These are phyloP conservation scores for Sebastes umbrosus DNA, from an alignment of 2,797 vertebrate species.

Conservation along the genomic window DNA sequence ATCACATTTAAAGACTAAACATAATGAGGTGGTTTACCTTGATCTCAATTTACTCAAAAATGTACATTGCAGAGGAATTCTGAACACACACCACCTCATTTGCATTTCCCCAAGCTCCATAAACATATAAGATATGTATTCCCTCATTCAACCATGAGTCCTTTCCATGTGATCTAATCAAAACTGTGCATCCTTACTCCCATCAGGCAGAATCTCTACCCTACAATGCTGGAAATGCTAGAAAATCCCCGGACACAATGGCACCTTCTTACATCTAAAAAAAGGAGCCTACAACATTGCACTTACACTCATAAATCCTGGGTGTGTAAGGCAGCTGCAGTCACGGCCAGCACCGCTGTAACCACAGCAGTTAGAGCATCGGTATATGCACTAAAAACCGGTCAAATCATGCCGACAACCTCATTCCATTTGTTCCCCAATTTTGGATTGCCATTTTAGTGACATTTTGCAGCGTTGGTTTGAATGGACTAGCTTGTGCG, in stretches of 20 bases:
- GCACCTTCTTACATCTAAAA: slow-evolving; percentile 1
- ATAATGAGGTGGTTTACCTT: background rate
- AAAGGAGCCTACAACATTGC: background rate
- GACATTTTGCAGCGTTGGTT: too few relatives aligned
- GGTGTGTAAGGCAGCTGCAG: slow-evolving; percentile 61
- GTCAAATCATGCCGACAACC: background rate
- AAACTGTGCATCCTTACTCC: background rate
- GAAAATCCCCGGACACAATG: slow-evolving; percentile 7
- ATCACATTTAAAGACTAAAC: background rate
- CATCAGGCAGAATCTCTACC: background rate
- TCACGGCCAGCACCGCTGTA: background rate
- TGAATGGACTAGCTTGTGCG: too few relatives aligned
- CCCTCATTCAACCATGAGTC: background rate
- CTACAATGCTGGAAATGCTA: background rate
- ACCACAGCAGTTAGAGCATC: background rate
- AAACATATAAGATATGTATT: background rate
- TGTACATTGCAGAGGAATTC: background rate
- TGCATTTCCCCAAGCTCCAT: background rate
- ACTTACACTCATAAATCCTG: background rate
- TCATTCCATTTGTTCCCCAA: too few relatives aligned
- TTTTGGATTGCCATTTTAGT: too few relatives aligned
- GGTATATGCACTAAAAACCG: slow-evolving; percentile 4
- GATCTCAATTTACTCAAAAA: background rate
- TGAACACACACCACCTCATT: background rate
- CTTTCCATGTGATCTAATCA: background rate